A percentile compares a stretch with the other conserved stretches of the same genome.
phyloP scores from a whole-genome alignment of 1,140 invertebrate genomes.

The Armadillidium nasatum region DNA sequence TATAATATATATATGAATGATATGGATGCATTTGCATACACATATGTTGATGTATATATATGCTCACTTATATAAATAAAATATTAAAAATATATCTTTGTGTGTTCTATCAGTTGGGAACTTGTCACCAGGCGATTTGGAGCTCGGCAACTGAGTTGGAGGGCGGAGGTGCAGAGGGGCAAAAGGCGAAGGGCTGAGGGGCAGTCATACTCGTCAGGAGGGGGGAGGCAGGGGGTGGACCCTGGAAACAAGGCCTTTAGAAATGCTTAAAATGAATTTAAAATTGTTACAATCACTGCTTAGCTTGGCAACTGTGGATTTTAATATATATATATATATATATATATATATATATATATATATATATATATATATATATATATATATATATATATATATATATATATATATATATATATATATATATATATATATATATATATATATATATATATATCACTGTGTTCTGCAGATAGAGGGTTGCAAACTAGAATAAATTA shows the following conservation, averaged over 20 bases:
- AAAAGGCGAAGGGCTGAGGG: neutral
- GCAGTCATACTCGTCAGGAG: too few relatives aligned
- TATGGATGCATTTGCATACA: too few relatives aligned
- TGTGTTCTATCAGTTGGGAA: neutral
- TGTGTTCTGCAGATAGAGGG: too few relatives aligned
- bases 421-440: conserved; percentile 11
- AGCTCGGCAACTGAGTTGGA: neutral
- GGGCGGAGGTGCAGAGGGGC: neutral
- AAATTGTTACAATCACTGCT: too few relatives aligned
- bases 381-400: conserved; percentile 13
- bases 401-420: conserved; percentile 7
- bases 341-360: conserved; percentile 15
- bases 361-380: conserved; percentile 11
- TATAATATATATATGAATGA: neutral
- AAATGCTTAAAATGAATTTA: too few relatives aligned
- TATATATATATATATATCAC: conserved; percentile 13
- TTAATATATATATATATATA: conserved; percentile 15
- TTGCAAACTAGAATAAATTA: too few relatives aligned
- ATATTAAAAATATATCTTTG: neutral
- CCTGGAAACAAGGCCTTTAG: neutral
- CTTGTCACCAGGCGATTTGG: neutral
- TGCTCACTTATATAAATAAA: too few relatives aligned
- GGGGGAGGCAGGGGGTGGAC: neutral
- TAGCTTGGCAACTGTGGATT: neutral
- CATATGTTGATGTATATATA: too few relatives aligned